Conservation (phyloP, 2,888 invertebrate species). For the Desoria tigrina region DNA sequence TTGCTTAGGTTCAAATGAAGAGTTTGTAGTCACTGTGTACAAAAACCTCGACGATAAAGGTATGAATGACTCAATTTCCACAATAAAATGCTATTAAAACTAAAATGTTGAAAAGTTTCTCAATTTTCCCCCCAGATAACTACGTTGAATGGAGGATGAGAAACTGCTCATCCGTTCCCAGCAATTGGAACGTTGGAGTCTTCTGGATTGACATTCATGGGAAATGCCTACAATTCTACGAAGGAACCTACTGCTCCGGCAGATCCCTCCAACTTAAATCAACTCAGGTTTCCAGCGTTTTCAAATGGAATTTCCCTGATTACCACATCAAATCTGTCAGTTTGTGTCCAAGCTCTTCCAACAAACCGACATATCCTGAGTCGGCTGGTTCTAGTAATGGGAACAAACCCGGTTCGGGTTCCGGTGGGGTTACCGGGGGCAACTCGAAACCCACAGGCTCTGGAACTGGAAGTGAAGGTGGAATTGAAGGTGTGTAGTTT, state of each 20-base stretch:
- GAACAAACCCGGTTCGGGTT: constrained; percentile 13
- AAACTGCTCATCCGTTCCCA: constrained; percentile 40
- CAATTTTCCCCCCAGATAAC: neutral
- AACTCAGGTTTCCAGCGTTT: constrained; percentile 33
- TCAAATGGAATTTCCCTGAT: constrained; percentile 43
- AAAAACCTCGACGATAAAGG: constrained; percentile 38
- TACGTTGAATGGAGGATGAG: constrained; percentile 43
- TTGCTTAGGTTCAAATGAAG: constrained; percentile 10
- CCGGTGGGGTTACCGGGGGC: neutral
- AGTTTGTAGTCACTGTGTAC: constrained; percentile 40
- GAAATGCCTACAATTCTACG: constrained; percentile 37
- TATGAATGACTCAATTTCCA: neutral
- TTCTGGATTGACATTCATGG: constrained; percentile 45
- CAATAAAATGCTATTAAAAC: constrained; percentile 2
- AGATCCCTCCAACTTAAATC: constrained; percentile 37
- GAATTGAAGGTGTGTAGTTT: too few species aligned
- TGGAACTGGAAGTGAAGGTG: too few species aligned
- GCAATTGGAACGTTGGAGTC: constrained; percentile 32
- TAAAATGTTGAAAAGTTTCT: neutral
- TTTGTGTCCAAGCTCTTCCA: constrained; percentile 22
- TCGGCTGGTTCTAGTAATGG: neutral
- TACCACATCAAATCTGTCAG: constrained; percentile 36
- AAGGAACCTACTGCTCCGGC: constrained; percentile 37
- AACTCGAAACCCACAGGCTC: too few species aligned
- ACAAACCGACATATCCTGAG: neutral